These are phyloP conservation scores for Oreonectes daqikongensis DNA, from an alignment of 2,797 vertebrate genomes.

Conservation along the genomic window DNA sequence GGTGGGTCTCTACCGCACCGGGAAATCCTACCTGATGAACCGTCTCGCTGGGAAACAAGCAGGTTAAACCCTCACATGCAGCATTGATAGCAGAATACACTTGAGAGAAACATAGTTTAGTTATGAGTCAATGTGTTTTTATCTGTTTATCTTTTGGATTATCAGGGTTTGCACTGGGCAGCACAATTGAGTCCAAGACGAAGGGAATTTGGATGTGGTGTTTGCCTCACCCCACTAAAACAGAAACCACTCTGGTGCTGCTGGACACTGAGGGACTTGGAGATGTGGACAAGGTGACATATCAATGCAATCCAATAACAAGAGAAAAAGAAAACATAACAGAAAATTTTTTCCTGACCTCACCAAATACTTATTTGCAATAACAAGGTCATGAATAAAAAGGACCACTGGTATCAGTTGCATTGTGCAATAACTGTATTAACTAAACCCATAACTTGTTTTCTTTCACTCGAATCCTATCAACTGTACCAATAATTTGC, in stretches of 20 bases:
- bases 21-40: slow-evolving; percentile 63
- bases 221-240: slow-evolving; percentile 61
- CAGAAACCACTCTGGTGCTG: slow-evolving; percentile 63
- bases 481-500: too few species aligned
- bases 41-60: slow-evolving; percentile 56
- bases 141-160: not conserved
- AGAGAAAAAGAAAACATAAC: too few species aligned
- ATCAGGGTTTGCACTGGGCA: slow-evolving; percentile 68
- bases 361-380: too few species aligned
- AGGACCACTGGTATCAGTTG: too few species aligned
- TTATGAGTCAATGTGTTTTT: too few species aligned
- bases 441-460: too few species aligned
- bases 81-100: not conserved
- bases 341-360: too few species aligned
- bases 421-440: too few species aligned
- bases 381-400: too few species aligned
- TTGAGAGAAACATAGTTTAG: too few species aligned
- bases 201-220: slow-evolving; percentile 78
- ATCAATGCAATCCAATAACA: not conserved
- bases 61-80: slow-evolving; percentile 53
- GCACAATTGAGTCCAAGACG: slow-evolving; percentile 66
- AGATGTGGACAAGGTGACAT: slow-evolving; percentile 63
- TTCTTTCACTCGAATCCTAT: too few species aligned
- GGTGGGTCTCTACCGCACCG: slow-evolving; percentile 62
- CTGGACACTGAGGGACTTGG: slow-evolving; percentile 74